A percentile compares a stretch with the other conserved stretches of the same genome.
phyloP scores from a whole-genome alignment of 2,113 vertebrate genomes.

The Halichoerus grypus region DNA sequence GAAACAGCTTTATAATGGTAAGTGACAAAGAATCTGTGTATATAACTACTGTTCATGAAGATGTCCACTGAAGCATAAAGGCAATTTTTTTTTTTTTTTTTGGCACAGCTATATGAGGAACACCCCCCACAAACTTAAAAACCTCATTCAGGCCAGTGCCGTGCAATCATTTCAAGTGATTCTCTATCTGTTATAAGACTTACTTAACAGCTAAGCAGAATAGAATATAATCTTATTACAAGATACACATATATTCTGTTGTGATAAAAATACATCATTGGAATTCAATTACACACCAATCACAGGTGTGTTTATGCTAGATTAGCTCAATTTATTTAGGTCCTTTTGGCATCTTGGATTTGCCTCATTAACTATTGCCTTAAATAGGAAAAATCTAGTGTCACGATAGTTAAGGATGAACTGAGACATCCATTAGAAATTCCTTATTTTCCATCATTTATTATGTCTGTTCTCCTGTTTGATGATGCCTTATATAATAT shows the following conservation, averaged over 20 bases:
- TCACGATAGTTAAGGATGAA: conserved; percentile 46
- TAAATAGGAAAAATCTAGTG: conserved; percentile 61
- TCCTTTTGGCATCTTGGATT: conserved; percentile 30
- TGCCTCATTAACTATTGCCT: conserved; percentile 50
- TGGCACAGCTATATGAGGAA: neutral
- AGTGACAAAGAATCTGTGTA: neutral
- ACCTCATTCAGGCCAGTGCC: neutral
- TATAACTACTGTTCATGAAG: neutral
- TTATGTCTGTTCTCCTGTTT: conserved; percentile 1
- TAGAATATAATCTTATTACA: conserved; percentile 16
- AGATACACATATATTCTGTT: conserved; percentile 34
- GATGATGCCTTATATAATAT: conserved; percentile 19
- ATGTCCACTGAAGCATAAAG: neutral
- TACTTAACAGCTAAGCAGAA: neutral
- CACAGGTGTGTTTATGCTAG: conserved; percentile 21
- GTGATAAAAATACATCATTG: conserved; percentile 55
- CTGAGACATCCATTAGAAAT: conserved; percentile 33
- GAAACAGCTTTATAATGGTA: neutral
- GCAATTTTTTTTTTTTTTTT: neutral
- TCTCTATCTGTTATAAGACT: neutral
- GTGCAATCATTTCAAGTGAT: neutral
- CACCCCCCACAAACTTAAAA: neutral
- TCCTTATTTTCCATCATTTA: conserved; percentile 43
- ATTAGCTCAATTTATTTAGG: conserved; percentile 63
- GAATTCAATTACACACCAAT: conserved; percentile 49